phyloP scores from a whole-genome alignment of 2,113 vertebrate genomes.

The Trachemys scripta region DNA sequence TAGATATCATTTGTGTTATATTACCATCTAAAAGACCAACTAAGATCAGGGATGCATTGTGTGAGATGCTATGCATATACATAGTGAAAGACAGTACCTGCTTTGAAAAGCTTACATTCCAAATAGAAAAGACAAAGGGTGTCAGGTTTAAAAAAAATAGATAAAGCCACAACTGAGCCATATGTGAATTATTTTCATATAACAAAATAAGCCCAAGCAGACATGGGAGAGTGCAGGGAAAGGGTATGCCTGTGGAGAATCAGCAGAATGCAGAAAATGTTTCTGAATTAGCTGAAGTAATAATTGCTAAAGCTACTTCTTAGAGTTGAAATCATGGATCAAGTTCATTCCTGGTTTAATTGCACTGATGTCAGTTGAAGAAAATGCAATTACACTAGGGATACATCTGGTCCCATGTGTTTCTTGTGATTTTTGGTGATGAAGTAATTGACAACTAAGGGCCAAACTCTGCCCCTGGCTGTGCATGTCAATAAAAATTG shows the following conservation, averaged over 20 bases:
- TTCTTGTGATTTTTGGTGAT: not conserved
- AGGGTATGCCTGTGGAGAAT: not conserved
- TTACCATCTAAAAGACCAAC: not conserved
- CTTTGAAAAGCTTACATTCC: not conserved
- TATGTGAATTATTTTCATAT: not conserved
- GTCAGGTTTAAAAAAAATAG: not conserved
- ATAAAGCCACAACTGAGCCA: not conserved
- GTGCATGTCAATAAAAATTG: constrained; percentile 37
- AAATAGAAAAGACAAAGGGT: not conserved
- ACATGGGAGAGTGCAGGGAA: not conserved
- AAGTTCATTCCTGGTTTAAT: not conserved
- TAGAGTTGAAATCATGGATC: not conserved
- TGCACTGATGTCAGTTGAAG: not conserved
- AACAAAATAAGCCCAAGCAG: not conserved
- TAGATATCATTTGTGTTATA: not conserved
- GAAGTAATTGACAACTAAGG: not conserved
- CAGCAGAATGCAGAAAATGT: not conserved
- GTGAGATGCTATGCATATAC: not conserved
- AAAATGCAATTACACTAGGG: not conserved
- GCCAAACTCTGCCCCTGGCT: constrained; percentile 33
- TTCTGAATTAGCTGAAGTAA: not conserved
- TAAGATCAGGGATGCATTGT: not conserved
- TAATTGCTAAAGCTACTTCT: not conserved
- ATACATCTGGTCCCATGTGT: rapidly evolving
- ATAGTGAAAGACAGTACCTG: not conserved